Conservation (phyloP, 1,140 invertebrate species). For the Homalodisca vitripennis region DNA sequence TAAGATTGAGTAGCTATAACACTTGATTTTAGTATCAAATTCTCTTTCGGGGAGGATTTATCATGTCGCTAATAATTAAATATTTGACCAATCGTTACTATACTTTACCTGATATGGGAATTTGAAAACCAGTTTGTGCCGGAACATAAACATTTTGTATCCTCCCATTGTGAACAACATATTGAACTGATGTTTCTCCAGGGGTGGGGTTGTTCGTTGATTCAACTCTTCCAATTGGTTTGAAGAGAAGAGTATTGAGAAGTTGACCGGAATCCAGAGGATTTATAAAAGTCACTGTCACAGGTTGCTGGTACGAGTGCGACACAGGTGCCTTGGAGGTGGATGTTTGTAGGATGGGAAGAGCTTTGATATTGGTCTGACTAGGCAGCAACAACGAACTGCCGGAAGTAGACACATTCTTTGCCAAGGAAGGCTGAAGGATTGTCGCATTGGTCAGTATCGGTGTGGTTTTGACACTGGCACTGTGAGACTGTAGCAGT, state of each 20-base stretch:
- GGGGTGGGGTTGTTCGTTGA: conserved; percentile 41
- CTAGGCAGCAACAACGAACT: conserved; percentile 20
- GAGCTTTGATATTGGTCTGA: conserved; percentile 23
- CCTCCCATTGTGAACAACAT: conserved; percentile 41
- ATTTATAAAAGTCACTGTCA: conserved; percentile 39
- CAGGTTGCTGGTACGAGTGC: conserved; percentile 33
- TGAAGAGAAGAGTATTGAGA: conserved; percentile 31
- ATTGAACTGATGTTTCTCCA: conserved; percentile 38
- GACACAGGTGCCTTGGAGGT: neutral
- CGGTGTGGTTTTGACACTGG: neutral
- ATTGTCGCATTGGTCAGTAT: conserved; percentile 31
- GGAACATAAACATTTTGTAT: conserved; percentile 47
- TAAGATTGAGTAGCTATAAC: too few species aligned
- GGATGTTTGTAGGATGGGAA: conserved; percentile 28
- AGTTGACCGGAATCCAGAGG: conserved; percentile 30
- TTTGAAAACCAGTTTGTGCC: conserved; percentile 46
- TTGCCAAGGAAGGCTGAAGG: conserved; percentile 32
- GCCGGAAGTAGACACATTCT: conserved; percentile 17
- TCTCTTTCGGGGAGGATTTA: too few species aligned
- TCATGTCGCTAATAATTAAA: too few species aligned
- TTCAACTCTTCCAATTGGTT: conserved; percentile 41
- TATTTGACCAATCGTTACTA: too few species aligned
- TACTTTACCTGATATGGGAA: conserved; percentile 51
- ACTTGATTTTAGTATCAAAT: too few species aligned
- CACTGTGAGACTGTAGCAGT: conserved; percentile 1